Evolutionary conservation across 1,140 invertebrate genomes (phyloP).

Genomic region (Papilio aristodemus): DNA sequence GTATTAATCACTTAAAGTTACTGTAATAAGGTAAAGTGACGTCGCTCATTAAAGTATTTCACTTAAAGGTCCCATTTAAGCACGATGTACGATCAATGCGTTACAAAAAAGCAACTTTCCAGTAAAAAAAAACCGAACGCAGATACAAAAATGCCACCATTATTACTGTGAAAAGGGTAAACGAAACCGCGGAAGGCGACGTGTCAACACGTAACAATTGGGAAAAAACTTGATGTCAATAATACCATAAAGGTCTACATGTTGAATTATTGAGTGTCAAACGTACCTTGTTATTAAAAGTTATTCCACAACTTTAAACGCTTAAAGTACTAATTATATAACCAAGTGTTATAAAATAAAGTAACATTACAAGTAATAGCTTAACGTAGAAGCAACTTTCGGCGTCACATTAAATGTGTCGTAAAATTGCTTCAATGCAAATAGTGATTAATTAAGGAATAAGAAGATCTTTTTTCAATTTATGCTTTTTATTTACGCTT

Average conservation of each 20-base stretch:
- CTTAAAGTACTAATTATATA: neutral
- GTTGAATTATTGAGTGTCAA: conserved; percentile 2
- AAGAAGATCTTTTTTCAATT: too few relatives aligned
- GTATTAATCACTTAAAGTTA: too few relatives aligned
- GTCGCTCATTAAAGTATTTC: too few relatives aligned
- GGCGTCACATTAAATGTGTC: too few relatives aligned
- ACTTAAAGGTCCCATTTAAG: too few relatives aligned
- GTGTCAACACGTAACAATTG: conserved; percentile 17
- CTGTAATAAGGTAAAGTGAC: too few relatives aligned
- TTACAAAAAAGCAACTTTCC: neutral
- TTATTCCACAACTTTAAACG: neutral
- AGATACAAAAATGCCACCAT: conserved; percentile 44
- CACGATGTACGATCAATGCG: neutral
- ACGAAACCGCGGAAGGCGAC: conserved; percentile 37
- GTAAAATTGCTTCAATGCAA: too few relatives aligned
- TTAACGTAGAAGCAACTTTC: too few relatives aligned
- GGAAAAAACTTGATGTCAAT: conserved; percentile 2
- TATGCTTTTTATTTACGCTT: too few relatives aligned
- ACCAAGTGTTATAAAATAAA: neutral
- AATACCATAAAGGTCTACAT: conserved; percentile 6
- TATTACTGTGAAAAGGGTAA: conserved; percentile 48
- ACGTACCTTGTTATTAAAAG: neutral
- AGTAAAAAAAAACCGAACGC: conserved; percentile 27
- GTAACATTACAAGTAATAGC: neutral
- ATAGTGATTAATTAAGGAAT: too few relatives aligned